A percentile compares a stretch with the other conserved stretches of the same genome.
Evolutionary conservation across 2,797 vertebrate species (phyloP).

Genomic region (Galaxias olidus): DNA sequence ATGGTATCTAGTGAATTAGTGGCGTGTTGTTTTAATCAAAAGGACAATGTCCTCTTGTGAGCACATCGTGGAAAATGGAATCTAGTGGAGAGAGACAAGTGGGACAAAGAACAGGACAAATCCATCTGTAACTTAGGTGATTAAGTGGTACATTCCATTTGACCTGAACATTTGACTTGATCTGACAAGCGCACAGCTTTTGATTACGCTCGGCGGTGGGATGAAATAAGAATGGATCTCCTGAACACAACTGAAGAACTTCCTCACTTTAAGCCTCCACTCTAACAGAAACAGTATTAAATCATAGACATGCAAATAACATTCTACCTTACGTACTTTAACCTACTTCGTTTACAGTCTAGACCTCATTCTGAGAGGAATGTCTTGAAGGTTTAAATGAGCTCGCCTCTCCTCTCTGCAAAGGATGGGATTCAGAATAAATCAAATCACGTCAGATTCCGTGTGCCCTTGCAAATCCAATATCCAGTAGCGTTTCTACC

Average conservation of each 20-base stretch:
- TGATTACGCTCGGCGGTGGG: too few relatives aligned
- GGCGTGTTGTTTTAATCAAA: slow-evolving; percentile 37
- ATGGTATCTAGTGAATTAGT: slow-evolving; percentile 42
- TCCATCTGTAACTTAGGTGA: slow-evolving; percentile 16
- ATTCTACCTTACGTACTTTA: too few relatives aligned
- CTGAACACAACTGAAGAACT: too few relatives aligned
- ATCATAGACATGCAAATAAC: too few relatives aligned
- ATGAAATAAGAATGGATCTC: too few relatives aligned
- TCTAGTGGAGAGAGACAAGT: neutral
- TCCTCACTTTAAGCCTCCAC: too few relatives aligned
- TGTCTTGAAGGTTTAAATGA: slow-evolving; percentile 46
- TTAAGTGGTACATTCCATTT: too few relatives aligned
- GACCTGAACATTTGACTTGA: too few relatives aligned
- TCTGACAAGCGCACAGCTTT: too few relatives aligned
- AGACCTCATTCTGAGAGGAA: slow-evolving; percentile 42
- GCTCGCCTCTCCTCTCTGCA: slow-evolving; percentile 41
- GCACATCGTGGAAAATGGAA: too few relatives aligned
- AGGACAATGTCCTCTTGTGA: slow-evolving; percentile 29
- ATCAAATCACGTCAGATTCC: slow-evolving; percentile 46
- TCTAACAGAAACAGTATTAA: too few relatives aligned
- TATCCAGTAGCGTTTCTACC: neutral
- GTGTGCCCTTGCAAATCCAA: slow-evolving; percentile 24
- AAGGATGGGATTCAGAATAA: slow-evolving; percentile 31
- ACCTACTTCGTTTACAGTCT: too few relatives aligned
- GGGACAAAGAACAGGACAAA: slow-evolving; percentile 5